phyloP scores from a whole-genome alignment of 2,797 vertebrate species.

The Cheirogaleus major region DNA sequence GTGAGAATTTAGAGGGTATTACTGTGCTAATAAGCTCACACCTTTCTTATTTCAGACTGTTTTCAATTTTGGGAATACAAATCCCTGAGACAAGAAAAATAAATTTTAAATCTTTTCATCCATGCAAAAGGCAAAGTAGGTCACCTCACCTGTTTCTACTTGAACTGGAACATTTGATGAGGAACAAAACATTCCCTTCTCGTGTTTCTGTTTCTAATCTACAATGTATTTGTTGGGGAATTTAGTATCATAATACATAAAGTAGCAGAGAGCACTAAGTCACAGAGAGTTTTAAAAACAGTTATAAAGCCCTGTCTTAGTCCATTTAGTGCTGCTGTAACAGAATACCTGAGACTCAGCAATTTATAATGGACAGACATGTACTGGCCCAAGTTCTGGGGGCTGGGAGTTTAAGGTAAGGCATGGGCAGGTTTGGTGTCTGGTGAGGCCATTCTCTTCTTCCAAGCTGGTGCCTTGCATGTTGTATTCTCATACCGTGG shows the following conservation, averaged over 20 bases:
- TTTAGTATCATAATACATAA: neutral
- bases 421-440: neutral
- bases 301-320: neutral
- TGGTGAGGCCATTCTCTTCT: neutral
- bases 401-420: neutral
- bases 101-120: constrained; percentile 54
- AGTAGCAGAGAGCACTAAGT: neutral
- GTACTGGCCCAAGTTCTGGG: neutral
- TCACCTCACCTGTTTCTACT: constrained; percentile 41
- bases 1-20: constrained; percentile 75
- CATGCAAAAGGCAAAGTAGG: constrained; percentile 70
- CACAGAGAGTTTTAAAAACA: neutral
- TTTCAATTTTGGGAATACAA: constrained; percentile 77
- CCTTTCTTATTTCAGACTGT: constrained; percentile 78
- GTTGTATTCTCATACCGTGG: neutral
- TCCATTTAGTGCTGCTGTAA: neutral
- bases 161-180: neutral
- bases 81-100: constrained; percentile 72
- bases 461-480: neutral
- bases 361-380: neutral
- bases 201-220: neutral
- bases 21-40: constrained; percentile 77
- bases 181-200: neutral
- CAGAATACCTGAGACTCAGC: neutral
- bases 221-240: neutral